Evolutionary conservation across 2,797 vertebrate species (phyloP).

Genomic region (Falco biarmicus): DNA sequence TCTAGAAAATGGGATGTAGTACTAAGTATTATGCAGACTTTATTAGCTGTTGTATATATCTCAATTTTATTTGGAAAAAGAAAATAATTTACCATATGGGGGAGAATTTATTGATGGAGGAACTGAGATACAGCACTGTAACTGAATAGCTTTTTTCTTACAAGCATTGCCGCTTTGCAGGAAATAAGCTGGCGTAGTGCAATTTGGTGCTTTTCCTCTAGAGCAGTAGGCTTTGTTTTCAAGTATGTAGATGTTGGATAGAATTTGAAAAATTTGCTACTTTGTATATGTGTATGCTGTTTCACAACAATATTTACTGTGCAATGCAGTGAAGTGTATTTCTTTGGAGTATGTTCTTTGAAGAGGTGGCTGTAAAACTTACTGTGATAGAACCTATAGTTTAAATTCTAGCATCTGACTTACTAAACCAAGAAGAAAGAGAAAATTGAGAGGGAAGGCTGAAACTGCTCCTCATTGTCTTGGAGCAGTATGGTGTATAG

Average conservation of each 20-base stretch:
- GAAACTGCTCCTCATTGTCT: background rate
- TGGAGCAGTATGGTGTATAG: background rate
- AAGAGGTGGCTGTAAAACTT: background rate
- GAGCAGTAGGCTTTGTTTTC: background rate
- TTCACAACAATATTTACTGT: background rate
- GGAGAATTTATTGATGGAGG: background rate
- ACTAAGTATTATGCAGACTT: background rate
- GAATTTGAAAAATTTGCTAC: constrained; percentile 20
- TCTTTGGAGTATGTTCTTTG: background rate
- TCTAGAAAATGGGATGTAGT: background rate
- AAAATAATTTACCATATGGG: background rate
- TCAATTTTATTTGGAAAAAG: background rate
- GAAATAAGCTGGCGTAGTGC: background rate
- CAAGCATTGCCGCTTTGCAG: background rate
- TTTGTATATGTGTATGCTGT: background rate
- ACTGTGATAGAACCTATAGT: background rate
- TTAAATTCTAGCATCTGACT: background rate
- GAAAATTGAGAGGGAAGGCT: background rate
- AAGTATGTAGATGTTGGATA: background rate
- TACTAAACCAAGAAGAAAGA: constrained; percentile 14
- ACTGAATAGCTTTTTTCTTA: background rate
- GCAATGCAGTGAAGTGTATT: background rate
- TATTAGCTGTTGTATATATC: background rate
- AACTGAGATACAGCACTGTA: background rate
- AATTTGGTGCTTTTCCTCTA: background rate